A percentile compares a stretch with the other conserved stretches of the same genome.
Evolutionary conservation across 2,113 vertebrate genomes (phyloP).

Genomic region (Chunga burmeisteri): DNA sequence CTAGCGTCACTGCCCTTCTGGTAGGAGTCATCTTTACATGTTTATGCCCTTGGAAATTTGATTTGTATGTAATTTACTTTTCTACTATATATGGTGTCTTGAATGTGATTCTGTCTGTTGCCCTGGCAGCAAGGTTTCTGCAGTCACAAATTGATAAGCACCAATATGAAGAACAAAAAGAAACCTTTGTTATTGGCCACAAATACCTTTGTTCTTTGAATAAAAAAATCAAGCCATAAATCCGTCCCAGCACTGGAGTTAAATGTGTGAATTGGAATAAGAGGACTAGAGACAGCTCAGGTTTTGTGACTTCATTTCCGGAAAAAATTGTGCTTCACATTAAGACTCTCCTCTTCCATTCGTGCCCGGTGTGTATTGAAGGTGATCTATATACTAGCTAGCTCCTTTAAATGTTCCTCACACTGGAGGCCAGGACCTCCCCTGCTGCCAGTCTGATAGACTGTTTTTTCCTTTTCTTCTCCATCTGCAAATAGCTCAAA

Average conservation of each 20-base stretch:
- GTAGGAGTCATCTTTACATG: background rate
- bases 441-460: background rate
- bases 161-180: background rate
- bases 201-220: background rate
- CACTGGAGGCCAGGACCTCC: background rate
- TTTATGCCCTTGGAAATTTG: background rate
- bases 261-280: background rate
- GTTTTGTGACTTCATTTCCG: background rate
- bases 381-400: background rate
- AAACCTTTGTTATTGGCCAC: background rate
- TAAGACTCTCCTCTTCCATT: background rate
- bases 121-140: background rate
- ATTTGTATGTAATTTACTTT: background rate
- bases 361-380: rapidly evolving
- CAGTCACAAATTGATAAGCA: background rate
- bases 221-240: background rate
- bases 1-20: background rate
- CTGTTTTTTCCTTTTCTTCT: background rate
- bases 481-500: background rate
- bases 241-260: background rate
- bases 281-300: background rate
- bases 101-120: background rate
- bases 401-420: background rate
- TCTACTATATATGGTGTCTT: background rate
- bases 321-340: background rate